Evolutionary conservation across 2,888 invertebrate genomes (phyloP).

Genomic region (Tolmerus cingulatus): DNA sequence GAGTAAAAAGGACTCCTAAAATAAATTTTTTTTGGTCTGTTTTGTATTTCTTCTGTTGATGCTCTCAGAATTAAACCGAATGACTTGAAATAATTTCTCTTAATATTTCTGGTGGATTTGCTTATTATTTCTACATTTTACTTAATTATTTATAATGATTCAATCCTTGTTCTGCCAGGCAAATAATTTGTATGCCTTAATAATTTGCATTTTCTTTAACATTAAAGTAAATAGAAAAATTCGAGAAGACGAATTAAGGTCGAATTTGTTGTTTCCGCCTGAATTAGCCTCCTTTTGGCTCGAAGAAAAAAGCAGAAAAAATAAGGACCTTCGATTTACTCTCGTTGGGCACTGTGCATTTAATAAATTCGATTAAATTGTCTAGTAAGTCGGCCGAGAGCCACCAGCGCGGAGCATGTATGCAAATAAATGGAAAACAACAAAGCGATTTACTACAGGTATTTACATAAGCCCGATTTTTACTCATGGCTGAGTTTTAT

Average conservation of each 20-base stretch:
- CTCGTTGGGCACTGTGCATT: constrained; percentile 31
- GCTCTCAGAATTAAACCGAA: too few relatives aligned
- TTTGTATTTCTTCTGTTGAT: too few relatives aligned
- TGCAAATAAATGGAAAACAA: constrained; percentile 41
- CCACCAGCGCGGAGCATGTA: not conserved
- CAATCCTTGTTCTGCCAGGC: too few relatives aligned
- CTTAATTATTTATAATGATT: too few relatives aligned
- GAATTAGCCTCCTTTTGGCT: constrained; percentile 22
- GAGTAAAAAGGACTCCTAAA: too few relatives aligned
- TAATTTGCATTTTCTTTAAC: not conserved
- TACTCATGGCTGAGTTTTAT: constrained; percentile 46
- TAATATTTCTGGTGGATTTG: too few relatives aligned
- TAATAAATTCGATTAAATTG: constrained; percentile 46
- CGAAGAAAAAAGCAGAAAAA: not conserved
- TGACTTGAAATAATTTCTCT: too few relatives aligned
- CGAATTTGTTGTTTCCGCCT: constrained; percentile 13
- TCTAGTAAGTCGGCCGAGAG: not conserved
- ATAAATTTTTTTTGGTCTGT: too few relatives aligned
- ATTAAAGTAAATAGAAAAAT: not conserved
- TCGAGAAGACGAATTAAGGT: not conserved
- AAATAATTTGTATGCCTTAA: too few relatives aligned
- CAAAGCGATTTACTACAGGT: constrained; percentile 45
- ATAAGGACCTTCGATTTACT: not conserved
- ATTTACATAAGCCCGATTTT: constrained; percentile 46
- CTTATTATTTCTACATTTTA: too few relatives aligned